These are phyloP conservation scores for Varecia variegata DNA, from an alignment of 2,797 vertebrate genomes.

Conservation along the genomic window DNA sequence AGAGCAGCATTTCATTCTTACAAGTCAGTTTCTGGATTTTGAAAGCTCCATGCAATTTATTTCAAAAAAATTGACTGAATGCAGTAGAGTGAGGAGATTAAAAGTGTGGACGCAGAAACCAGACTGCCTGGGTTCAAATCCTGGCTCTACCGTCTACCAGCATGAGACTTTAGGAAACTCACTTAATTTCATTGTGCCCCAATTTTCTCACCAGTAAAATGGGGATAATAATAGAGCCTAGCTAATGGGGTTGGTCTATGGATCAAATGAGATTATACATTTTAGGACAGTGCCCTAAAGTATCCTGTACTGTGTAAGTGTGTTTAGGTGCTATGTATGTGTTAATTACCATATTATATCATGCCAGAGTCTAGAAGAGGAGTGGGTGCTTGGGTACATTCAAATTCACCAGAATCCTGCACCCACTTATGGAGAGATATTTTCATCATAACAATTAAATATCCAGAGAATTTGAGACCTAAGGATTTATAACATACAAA, in stretches of 20 bases:
- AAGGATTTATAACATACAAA: not conserved
- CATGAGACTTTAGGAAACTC: not conserved
- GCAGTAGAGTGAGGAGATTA: not conserved
- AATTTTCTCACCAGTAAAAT: not conserved
- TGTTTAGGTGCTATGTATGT: not conserved
- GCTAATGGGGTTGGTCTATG: not conserved
- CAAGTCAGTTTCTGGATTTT: not conserved
- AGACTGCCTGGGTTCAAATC: not conserved
- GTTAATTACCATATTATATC: not conserved
- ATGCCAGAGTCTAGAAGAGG: not conserved
- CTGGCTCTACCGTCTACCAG: not conserved
- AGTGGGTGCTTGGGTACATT: not conserved
- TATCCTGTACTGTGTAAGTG: not conserved
- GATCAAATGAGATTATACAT: not conserved
- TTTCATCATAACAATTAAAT: not conserved
- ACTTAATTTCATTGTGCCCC: conserved; percentile 4
- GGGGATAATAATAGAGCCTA: not conserved
- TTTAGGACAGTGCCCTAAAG: not conserved
- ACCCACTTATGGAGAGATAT: not conserved
- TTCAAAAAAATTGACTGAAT: conserved; percentile 5
- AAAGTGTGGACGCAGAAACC: not conserved
- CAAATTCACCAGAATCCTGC: not conserved
- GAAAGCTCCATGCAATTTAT: not conserved
- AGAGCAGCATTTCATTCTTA: not conserved
- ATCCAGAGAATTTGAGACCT: not conserved